Percentiles rank a stretch among this genome's conserved stretches.
phyloP scores from a whole-genome alignment of 2,888 invertebrate genomes.

The Cosmia trapezina region DNA sequence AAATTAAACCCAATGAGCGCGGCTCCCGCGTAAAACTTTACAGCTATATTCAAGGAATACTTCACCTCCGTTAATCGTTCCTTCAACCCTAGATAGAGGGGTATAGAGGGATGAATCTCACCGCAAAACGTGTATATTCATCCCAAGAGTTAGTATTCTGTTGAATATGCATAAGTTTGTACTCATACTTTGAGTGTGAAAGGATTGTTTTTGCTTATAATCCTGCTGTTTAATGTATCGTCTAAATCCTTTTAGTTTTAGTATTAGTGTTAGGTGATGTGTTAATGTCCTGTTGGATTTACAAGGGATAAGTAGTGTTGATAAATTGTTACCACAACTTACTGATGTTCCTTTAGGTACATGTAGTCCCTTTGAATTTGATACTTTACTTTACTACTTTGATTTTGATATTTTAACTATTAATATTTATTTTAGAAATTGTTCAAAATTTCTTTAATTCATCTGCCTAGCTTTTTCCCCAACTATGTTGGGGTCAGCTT shows the following conservation, averaged over 20 bases:
- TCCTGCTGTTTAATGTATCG: slow-evolving; percentile 23
- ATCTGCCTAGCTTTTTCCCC: no score
- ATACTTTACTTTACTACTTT: no score
- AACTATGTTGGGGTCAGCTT: no score
- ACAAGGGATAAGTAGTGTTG: background rate
- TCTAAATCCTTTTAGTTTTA: slow-evolving; percentile 7
- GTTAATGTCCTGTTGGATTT: slow-evolving; percentile 5
- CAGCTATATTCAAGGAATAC: slow-evolving; percentile 38
- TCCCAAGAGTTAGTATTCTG: slow-evolving; percentile 28
- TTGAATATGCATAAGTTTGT: slow-evolving; percentile 57
- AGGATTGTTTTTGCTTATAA: slow-evolving; percentile 31
- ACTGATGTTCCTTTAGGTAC: background rate
- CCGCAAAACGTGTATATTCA: slow-evolving; percentile 56
- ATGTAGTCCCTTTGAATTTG: background rate
- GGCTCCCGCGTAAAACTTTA: slow-evolving; percentile 30
- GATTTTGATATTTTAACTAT: no score
- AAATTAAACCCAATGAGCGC: slow-evolving; percentile 49
- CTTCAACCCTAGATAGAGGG: slow-evolving; percentile 49
- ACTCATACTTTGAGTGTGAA: slow-evolving; percentile 21
- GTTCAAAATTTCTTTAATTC: no score
- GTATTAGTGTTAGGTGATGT: background rate
- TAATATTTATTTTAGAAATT: background rate
- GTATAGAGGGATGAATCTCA: slow-evolving; percentile 40
- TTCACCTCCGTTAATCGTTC: slow-evolving; percentile 47
- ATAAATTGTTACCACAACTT: background rate